Percentiles rank a stretch among this genome's conserved stretches.
These are phyloP conservation scores for Drosophila nigritarsus DNA, from an alignment of 2,888 invertebrate genomes.

Conservation along the genomic window DNA sequence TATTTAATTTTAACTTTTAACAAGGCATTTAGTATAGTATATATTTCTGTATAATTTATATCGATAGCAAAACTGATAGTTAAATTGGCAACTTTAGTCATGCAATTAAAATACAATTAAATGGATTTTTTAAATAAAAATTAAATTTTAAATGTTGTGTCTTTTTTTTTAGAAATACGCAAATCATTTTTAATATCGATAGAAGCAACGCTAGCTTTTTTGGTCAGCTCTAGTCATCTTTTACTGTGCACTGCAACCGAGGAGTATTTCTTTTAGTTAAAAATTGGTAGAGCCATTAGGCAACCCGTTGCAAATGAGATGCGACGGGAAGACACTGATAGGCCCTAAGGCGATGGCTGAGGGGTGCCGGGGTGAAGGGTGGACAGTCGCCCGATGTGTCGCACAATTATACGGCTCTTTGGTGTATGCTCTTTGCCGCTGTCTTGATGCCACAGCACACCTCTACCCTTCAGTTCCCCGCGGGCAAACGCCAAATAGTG, in stretches of 20 bases:
- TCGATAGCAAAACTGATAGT: background rate
- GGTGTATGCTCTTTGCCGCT: slow-evolving; percentile 39
- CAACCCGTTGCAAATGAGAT: slow-evolving; percentile 34
- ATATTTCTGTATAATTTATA: background rate
- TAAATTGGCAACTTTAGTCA: background rate
- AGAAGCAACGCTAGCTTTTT: background rate
- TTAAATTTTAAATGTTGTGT: background rate
- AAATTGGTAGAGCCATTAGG: slow-evolving; percentile 18
- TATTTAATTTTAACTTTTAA: background rate
- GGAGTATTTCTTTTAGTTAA: background rate
- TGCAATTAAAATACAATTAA: background rate
- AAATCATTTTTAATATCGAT: slow-evolving; percentile 4
- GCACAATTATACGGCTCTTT: slow-evolving; percentile 36
- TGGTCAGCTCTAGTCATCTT: background rate
- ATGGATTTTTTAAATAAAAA: background rate
- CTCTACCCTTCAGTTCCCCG: background rate
- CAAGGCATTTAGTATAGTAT: background rate
- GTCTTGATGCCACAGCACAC: slow-evolving; percentile 40
- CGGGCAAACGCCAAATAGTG: slow-evolving; percentile 42
- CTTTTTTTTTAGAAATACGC: background rate
- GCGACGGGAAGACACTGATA: slow-evolving; percentile 28
- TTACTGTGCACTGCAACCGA: background rate
- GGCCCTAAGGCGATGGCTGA: background rate
- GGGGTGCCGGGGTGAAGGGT: background rate
- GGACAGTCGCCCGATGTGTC: slow-evolving; percentile 5